Evolutionary conservation across 2,888 invertebrate genomes (phyloP), one percentile per base, ranked within the genome.

Genomic region (Heteromurus nitidus): DNA sequence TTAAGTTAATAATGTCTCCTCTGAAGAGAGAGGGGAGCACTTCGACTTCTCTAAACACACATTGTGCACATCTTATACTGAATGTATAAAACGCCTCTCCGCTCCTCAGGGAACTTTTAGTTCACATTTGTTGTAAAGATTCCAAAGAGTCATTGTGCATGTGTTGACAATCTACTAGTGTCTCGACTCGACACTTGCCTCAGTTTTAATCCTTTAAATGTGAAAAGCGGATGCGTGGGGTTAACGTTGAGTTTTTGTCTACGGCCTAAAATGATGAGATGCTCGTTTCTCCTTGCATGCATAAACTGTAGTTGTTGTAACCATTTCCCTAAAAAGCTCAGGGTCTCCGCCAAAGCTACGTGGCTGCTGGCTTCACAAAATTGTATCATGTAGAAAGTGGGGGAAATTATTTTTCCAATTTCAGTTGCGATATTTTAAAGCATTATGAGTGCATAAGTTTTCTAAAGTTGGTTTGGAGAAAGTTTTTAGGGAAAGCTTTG

Each of bases 1-100:
- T 79, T 79, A 79, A 79, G 72, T 70, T 79, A 79, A 79, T 79
- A 79, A 79, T 72, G 55, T 69, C 70, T 70, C 77, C 62, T 77
- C 77, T 44, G 20, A 9, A 55, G 55, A 55, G 26, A 22, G 24
- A 5, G 60, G 22, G 24, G 24, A 55, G 22, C 50, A 50, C 3
- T 11, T 50, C 50, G 3, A 50, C n/a, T n/a, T n/a, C n/a, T n/a
- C 36, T 36, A 9, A 36, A 7, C n/a, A 50, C 13, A 18, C 13
- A n/a, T 5, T 13, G 13, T 50, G 50, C 50, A 50, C n/a, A n/a
- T 50, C n/a, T 13, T 18, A 18, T n/a, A 50, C 50, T 13, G 50
- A 9, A 9, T 36, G 36, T 36, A 13, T 36, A 9, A 36, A 9
- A 36, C 13, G 36, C 9, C 7, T 36, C 9, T 36, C 36, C 13